Base-by-base conservation (phyloP, 2,797 vertebrate genomes). In the Cephalopachus bancanus region DNA sequence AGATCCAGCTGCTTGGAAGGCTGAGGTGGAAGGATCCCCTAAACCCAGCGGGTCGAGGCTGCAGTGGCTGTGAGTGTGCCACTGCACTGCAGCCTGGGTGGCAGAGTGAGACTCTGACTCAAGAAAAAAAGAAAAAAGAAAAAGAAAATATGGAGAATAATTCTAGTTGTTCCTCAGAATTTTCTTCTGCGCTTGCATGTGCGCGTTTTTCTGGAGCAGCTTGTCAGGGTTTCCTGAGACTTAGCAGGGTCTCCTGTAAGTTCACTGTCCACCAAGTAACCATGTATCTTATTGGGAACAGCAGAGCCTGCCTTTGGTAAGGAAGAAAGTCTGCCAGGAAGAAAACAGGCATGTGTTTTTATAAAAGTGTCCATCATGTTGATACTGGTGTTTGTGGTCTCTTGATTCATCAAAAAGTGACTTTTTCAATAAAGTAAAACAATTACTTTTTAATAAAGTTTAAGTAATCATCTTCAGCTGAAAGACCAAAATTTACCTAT, bases 401-500 rank as follows among this genome's bases (percentile, higher is more conserved):
- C 60, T 26, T 57, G 33, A 12, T 14, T 96, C 57, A 28, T 20
- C 65, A 81, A 86, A 80, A 93, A 90, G 17, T 57, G 16, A 37
- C 59, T 17, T 83, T 89, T 80, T 81, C 30, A 85, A 5, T 79
- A 74, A 93, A 93, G 7, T 64, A 79, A 96, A 96, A 83, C 30
- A 72, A 55, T 44, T 8, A 55, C 26, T 65, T 33, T 69, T 87
- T 76, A 83, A 12, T 65, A 89, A 89, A 90, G 11, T 87, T 94
- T 55, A 80, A 89, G 69, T 44, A 87, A 71, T 93, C 59, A 78
- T 74, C n/a, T 86, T 87, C 64, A 76, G 26, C 49, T 87, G 44
- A 89, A 95, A 90, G 3, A 6, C 26, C 53, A 85, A 83, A 94
- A 89, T 55, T 24, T 44, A 74, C 7, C 55, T 74, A 55, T 1